phyloP scores from a whole-genome alignment of 2,113 vertebrate species.

The Alethe diademata region DNA sequence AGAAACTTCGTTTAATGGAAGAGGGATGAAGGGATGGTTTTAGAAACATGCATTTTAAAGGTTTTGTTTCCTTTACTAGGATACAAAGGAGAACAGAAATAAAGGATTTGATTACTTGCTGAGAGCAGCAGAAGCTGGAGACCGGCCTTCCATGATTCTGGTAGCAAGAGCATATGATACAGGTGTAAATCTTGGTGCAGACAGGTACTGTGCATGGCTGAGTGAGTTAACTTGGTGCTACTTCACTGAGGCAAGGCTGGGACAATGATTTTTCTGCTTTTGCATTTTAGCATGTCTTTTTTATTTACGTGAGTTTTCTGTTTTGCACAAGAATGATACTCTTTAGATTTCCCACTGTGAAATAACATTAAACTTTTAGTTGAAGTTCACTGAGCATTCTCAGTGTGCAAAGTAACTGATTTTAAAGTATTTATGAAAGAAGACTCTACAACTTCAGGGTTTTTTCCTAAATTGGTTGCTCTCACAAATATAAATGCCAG shows the following conservation, averaged over 20 bases:
- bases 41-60: neutral
- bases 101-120: slow-evolving; percentile 90
- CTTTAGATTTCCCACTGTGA: neutral
- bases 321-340: neutral
- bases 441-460: neutral
- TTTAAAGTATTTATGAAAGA: neutral
- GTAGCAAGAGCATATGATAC: slow-evolving; percentile 91
- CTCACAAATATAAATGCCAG: neutral
- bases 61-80: slow-evolving; percentile 70
- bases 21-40: neutral
- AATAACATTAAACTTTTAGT: neutral
- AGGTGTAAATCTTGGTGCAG: slow-evolving; percentile 81
- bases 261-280: neutral
- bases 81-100: slow-evolving; percentile 83
- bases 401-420: neutral
- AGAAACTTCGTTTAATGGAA: neutral
- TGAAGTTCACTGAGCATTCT: neutral
- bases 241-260: neutral
- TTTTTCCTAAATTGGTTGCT: neutral
- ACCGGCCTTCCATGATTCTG: slow-evolving; percentile 90
- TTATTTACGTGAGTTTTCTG: neutral
- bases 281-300: neutral
- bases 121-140: slow-evolving; percentile 90
- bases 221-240: neutral
- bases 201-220: slow-evolving; percentile 77